phyloP scores from a whole-genome alignment of 2,797 vertebrate genomes.

The Halcyon smyrnensis region DNA sequence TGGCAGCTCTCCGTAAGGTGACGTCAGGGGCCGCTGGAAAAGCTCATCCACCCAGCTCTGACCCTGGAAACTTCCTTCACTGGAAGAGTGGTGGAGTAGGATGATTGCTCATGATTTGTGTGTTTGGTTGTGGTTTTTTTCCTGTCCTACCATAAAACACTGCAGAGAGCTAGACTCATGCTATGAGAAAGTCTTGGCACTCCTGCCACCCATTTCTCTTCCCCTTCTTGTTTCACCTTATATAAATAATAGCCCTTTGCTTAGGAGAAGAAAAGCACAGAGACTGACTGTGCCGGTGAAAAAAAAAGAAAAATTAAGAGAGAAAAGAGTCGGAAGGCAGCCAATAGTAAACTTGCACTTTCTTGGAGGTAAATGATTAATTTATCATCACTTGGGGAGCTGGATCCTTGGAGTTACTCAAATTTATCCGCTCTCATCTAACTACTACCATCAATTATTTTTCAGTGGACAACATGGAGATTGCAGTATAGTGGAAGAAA shows the following conservation, averaged over 20 bases:
- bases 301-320: background rate
- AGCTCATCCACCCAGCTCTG: background rate
- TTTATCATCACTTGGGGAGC: background rate
- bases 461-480: background rate
- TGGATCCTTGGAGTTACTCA: background rate
- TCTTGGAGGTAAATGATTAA: background rate
- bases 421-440: background rate
- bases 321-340: background rate
- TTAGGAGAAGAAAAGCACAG: background rate
- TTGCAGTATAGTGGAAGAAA: background rate
- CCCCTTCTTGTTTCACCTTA: background rate
- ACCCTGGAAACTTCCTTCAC: background rate
- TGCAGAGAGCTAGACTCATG: background rate
- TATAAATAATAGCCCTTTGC: background rate
- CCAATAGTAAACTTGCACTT: background rate
- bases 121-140: background rate
- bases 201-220: background rate
- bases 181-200: background rate
- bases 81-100: background rate
- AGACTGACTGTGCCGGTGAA: background rate
- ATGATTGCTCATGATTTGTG: background rate
- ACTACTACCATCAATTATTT: background rate
- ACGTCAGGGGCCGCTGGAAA: slow-evolving; percentile 5
- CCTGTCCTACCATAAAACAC: background rate
- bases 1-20: background rate